Conservation (phyloP, 2,888 invertebrate species). For the Tethea ocularis region DNA sequence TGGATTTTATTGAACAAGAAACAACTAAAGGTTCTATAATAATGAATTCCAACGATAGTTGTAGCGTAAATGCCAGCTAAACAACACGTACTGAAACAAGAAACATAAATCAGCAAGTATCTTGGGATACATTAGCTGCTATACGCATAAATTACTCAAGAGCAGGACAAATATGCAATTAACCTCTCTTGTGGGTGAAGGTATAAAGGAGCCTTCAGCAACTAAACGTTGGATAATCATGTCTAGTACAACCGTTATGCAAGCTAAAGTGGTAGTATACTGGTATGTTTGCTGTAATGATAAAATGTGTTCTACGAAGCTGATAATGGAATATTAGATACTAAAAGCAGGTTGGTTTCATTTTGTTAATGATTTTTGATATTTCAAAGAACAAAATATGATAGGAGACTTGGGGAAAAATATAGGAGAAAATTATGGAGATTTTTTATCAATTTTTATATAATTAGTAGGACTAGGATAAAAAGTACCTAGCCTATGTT, state of each 20-base stretch:
- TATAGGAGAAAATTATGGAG: no score
- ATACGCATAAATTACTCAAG: conserved; percentile 30
- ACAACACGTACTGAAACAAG: conserved; percentile 25
- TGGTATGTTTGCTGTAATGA: background rate
- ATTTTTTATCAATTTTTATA: no score
- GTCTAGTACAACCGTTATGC: background rate
- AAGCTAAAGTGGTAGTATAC: background rate
- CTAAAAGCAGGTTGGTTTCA: no score
- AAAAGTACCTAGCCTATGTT: no score
- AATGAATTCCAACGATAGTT: background rate
- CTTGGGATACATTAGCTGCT: conserved; percentile 30
- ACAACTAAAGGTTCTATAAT: background rate
- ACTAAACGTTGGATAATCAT: background rate
- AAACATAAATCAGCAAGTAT: conserved; percentile 30
- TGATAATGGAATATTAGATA: no score
- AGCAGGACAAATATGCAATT: conserved; percentile 9
- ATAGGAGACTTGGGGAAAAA: no score
- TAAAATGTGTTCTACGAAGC: background rate
- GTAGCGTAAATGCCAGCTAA: background rate
- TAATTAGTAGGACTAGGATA: no score
- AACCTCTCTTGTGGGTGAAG: conserved; percentile 6
- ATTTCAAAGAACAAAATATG: no score
- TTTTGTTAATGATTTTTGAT: no score
- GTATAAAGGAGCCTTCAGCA: background rate
- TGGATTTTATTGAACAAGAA: no score